phyloP scores from a whole-genome alignment of 2,888 invertebrate genomes.

The Heliconius hortense region DNA sequence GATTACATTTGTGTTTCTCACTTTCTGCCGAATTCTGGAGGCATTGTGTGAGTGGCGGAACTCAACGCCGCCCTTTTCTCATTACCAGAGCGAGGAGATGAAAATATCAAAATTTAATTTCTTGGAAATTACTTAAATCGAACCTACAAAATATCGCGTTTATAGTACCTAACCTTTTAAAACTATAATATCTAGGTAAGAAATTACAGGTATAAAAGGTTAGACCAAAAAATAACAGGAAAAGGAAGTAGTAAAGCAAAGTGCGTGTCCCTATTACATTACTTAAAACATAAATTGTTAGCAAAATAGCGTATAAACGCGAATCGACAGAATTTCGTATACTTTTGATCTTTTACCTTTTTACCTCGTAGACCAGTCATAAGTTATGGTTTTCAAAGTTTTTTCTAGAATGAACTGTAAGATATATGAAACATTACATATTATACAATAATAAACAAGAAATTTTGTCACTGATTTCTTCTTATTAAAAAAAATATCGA shows the following conservation, averaged over 20 bases:
- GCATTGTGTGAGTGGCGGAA: too few relatives aligned
- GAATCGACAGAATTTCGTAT: background rate
- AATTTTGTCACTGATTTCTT: slow-evolving; percentile 19
- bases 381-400: background rate
- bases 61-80: too few relatives aligned
- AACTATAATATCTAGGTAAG: background rate
- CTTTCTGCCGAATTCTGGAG: too few relatives aligned
- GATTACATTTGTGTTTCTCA: too few relatives aligned
- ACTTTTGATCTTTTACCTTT: background rate
- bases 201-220: slow-evolving; percentile 3
- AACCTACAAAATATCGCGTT: too few relatives aligned
- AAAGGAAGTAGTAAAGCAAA: slow-evolving; percentile 12
- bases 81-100: too few relatives aligned
- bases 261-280: slow-evolving; percentile 5
- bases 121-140: too few relatives aligned
- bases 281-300: slow-evolving; percentile 22
- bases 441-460: background rate
- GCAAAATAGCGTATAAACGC: slow-evolving; percentile 7
- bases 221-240: slow-evolving; percentile 21
- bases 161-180: too few relatives aligned
- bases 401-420: background rate
- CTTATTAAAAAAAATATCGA: slow-evolving; percentile 25
- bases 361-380: background rate
- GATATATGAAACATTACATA: background rate
- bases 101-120: too few relatives aligned